Evolutionary conservation across 2,113 vertebrate genomes (phyloP), one percentile per base, ranked within the genome.

Genomic region (Clarias macrocephalus): DNA sequence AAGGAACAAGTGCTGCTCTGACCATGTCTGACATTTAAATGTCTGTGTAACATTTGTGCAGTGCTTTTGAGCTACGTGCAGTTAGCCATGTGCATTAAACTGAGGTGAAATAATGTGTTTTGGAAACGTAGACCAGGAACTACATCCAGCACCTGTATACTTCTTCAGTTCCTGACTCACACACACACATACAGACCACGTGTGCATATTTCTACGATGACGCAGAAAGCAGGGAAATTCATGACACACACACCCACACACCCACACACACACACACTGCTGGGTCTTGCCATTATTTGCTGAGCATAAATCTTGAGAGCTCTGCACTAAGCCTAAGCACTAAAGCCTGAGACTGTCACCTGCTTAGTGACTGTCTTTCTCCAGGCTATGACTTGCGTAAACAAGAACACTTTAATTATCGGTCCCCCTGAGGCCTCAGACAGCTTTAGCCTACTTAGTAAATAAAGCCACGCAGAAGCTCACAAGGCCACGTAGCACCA

Each of bases 321-420:
- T 54, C 8, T 11, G 13, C 7, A 3, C 15, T 28, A 57, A 56
- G 54, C 48, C 48, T 48, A 48, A 18, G 54, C 8, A 2, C 42
- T 19, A 54, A 25, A 77, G 25, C 73, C 42, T n/a, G 23, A 12
- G 25, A 80, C 9, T 5, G 28, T 21, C 28, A 80, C 77, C 28
- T 80, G 77, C 56, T 33, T 33, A 33, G 28, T 33, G 77, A 23
- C 28, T 0, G 56, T n/a, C n/a, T 21, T 80, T 12, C 77, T 59
- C 56, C 56, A 33, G 28, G n/a, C 48, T 80, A 21, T 21, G 33
- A 33, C 77, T 59, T 6, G 10, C 8, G 28, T 80, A 80, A 80
- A 80, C 77, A 80, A 59, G 28, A 80, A 33, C 52, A 80, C 73
- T 76, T 76, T 76, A 52, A 76, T 76, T 76, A 76, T 25, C 4